These are phyloP conservation scores for Strix occidentalis DNA, from an alignment of 2,797 vertebrate genomes.

Conservation along the genomic window DNA sequence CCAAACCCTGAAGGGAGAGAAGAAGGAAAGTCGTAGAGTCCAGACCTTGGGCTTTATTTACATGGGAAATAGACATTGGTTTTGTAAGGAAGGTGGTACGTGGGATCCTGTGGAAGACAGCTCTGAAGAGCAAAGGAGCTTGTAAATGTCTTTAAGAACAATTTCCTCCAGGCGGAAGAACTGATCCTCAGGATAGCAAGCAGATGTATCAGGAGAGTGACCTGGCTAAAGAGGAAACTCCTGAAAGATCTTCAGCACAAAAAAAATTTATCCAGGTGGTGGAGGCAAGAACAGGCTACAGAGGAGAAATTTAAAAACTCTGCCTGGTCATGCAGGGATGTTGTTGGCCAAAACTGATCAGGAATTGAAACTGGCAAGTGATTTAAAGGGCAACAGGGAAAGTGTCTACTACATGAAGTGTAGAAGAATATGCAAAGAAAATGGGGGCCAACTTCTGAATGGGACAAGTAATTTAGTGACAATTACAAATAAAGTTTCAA, in stretches of 20 bases:
- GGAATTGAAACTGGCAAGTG: background rate
- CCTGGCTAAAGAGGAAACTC: background rate
- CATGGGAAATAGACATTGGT: background rate
- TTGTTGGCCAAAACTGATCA: background rate
- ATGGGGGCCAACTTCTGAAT: background rate
- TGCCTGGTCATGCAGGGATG: background rate
- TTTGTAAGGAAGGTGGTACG: background rate
- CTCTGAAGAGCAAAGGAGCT: background rate
- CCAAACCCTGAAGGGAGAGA: background rate
- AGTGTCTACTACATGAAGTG: background rate
- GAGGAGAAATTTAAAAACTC: background rate
- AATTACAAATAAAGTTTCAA: background rate
- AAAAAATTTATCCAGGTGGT: background rate
- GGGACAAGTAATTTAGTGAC: background rate
- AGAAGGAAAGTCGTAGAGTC: background rate
- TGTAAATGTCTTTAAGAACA: background rate
- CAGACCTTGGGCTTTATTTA: background rate
- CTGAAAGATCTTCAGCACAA: background rate
- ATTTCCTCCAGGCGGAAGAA: background rate
- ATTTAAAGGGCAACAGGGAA: background rate
- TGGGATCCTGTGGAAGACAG: background rate
- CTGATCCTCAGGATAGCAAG: background rate
- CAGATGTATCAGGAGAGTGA: background rate
- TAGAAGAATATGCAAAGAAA: background rate
- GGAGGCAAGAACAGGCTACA: background rate